Evolutionary conservation across 2,888 invertebrate genomes (phyloP).

Genomic region (Brenthis daphne): DNA sequence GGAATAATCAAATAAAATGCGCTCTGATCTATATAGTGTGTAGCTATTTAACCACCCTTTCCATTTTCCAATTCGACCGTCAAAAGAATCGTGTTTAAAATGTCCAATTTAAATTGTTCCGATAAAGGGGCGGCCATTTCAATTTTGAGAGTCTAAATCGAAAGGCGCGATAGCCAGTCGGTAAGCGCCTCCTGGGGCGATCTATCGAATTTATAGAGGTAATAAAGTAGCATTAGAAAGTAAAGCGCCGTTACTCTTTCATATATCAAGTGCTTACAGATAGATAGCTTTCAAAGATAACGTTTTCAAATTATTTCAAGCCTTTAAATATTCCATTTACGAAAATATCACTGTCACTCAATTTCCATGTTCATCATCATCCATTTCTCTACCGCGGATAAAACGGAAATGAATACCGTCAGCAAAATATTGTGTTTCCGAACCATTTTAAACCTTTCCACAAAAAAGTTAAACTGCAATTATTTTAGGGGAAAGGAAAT

Average conservation of each 20-base stretch:
- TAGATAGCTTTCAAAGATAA: constrained; percentile 4
- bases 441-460: no score
- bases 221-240: constrained; percentile 73
- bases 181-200: constrained; percentile 74
- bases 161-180: constrained; percentile 72
- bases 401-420: no score
- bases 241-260: constrained; percentile 45
- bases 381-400: no score
- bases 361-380: no score
- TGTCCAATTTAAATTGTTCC: constrained; percentile 70
- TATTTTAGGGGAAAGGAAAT: background rate
- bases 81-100: constrained; percentile 65
- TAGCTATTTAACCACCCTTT: constrained; percentile 28
- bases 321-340: no score
- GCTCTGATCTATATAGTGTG: constrained; percentile 7
- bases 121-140: constrained; percentile 72
- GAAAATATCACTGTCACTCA: no score
- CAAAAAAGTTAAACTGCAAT: no score
- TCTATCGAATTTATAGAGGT: constrained; percentile 74
- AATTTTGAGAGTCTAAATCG: constrained; percentile 76
- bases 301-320: no score
- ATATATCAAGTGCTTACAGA: constrained; percentile 27
- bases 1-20: background rate
- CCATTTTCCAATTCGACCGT: constrained; percentile 40
- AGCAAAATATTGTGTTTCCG: background rate